Evolutionary conservation across 2,113 vertebrate genomes (phyloP), one percentile per base, ranked within the genome.

Genomic region (Daboia siamensis): DNA sequence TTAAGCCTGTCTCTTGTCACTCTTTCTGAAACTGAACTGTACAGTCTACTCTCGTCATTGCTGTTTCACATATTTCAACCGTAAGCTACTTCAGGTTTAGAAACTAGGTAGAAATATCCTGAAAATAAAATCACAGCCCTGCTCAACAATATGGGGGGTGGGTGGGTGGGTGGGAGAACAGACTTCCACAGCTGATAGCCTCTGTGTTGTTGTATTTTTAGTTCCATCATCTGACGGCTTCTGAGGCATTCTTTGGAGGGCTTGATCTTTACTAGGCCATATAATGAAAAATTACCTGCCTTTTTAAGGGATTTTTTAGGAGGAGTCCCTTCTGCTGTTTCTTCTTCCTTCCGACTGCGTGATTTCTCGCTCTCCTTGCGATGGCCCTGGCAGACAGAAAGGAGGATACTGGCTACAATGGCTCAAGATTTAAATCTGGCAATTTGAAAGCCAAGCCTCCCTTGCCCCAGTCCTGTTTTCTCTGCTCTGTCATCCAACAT

Each of bases 221-320:
- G 46, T 2, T 10, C 0, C 21, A 44, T 23, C 21, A 2, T 39
- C 59, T 85, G 29, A 13, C 5, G 4, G 21, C 21, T 86, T 85
- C 46, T 29, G 17, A 24, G 59, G 8, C 44, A 39, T 52, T 51
- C 44, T 85, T 29, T 20, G 86, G 23, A 74, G 23, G 86, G 51
- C 23, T 48, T 39, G 51, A 94, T 57, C 39, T 44, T 33, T 21
- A 55, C 51, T 46, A 54, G 33, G 86, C 8, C 51, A 20, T 80
- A 61, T 5, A 33, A 56, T 26, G 80, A 94, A 94, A 96, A 94
- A 96, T 96, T 96, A 97, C 96, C 96, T 97, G 97, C 97, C 97
- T 97, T 97, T 97, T 96, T 97, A 96, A 96, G 96, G 95, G 96
- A 95, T 93, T 97, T 97, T 96, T 96, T 96, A 80, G 94, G 95